Base-by-base conservation (phyloP, 35 echinoderm and acorn worm species). In the Eucidaris tribuloides region DNA sequence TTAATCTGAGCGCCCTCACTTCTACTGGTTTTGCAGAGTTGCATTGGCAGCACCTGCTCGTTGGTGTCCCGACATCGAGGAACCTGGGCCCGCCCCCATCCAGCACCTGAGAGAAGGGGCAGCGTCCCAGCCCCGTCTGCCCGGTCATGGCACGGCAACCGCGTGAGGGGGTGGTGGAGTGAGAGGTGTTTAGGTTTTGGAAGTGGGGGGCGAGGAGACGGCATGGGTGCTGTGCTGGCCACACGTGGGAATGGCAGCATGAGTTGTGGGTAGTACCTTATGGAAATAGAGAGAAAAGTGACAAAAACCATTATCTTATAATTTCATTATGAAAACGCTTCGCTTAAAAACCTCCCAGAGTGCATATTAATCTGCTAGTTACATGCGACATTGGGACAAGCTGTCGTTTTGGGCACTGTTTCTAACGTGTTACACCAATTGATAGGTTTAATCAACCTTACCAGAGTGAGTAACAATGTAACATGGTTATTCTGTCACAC, bases 81-180 rank as follows among this genome's bases (percentile, higher is more conserved):
- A 93, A 79, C 31, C 90, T 82, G 31, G 48, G 48, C 4, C 89
- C 89, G 5, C 88, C 86, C 34, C 77, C 91, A 40, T 91, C 76
- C 39, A 96, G 68, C 79, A 91, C 86, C 78, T 91, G 89, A 4
- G 89, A 84, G 7, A 91, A 46, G 0, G 93, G 88, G 5, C 87
- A 71, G 41, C 82, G 82, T 5, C 88, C 88, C 23, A 96, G 70
- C 20, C 88, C 93, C 24, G 93, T 72, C 71, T 96, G 93, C 14
- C 93, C 85, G 9, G 93, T 82, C 25, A 96, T 65, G 22, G 91
- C 93, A 2, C 88, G 91, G 41, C 91, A 79, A 28, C 88, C 84
- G 2, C 88, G 93, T 17, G 91, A 76, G 19, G 93, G 93, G 27
- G 93, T 91, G 39, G 71, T 89, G 13, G 93, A 56, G 23, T 82